Base-by-base conservation (phyloP, 2,888 invertebrate genomes). In the Papilio demoleus region DNA sequence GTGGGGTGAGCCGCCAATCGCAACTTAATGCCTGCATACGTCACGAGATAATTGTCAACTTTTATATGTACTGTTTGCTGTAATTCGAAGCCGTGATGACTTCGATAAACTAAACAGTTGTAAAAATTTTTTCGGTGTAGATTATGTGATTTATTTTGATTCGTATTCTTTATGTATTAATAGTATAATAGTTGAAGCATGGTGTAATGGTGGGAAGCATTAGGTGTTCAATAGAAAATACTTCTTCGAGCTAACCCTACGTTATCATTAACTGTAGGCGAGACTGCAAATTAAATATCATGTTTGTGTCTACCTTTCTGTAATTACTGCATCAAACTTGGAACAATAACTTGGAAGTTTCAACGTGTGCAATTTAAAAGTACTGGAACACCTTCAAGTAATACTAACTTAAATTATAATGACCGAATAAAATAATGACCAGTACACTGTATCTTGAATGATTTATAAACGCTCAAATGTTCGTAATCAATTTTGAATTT, bases 1-100 rank as follows among this genome's bases (percentile, higher is more conserved):
- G 77, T 79, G 78, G 86, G 88, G 88, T 81, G 82, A 75, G 77
- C 68, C 65, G 83, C 79, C 80, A 75, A 74, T 71, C 60, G 59
- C 59, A 70, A 69, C 68, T 59, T 69, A 70, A 70, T 70, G 56
- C 70, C 76, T 83, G 80, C 86, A 83, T 81, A 80, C 75, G 75
- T 76, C 73, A 73, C 65, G 73, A 73, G 81, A 80, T 85, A 84
- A 84, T 84, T 84, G 81, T 77, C 53, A 31, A 77, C 77, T 73
- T 68, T 64, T 68, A 75, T 77, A 79, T 81, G 17, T 60, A 50
- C 65, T 59, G 58, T 64, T 40, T 38, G 38, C 19, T 38, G 59
- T 59, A 68, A 68, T 68, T 31, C 58, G 59, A 59, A 27, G 22
- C 59, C 64, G 17, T 62, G 56, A 8, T 31, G 40, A 58, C 40